Base-by-base conservation (phyloP, 2,888 invertebrate species). In the Dorcus hopei region DNA sequence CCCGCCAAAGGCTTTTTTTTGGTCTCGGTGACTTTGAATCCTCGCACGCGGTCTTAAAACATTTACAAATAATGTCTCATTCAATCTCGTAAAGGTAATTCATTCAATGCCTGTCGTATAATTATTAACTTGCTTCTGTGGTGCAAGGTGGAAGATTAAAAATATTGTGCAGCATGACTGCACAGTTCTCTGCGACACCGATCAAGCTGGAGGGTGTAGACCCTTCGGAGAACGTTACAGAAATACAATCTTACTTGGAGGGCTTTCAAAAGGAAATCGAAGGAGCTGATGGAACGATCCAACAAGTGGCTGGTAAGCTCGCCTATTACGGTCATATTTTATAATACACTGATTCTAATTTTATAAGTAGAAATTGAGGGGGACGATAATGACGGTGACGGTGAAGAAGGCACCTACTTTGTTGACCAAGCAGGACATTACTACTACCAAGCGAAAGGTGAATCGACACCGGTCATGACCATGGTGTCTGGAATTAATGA, bases 261-360 rank as follows among this genome's bases (percentile, higher is more conserved):
- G 88, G 89, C 14, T 91, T 92, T 73, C 90, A 92, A 70, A 91
- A 91, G 72, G 91, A 92, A 77, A 90, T 91, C 64, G 86, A 86
- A 67, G 82, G 82, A 26, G 81, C 81, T 57, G 83, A 82, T 69
- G 78, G 79, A 9, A 77, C 79, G 14, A 70, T 75, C 47, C 75
- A 75, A 62, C 75, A 73, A 67, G 75, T 81, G 41, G 65, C 80
- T 72, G 81, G 82, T 82, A 71, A 68, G 67, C 66, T 53, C 23
- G 8, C 26, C 49, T 43, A 52, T 52, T 33, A 26, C 2, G 33
- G n/a, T 39, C 5, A 50, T 9, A 23, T 26, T 9, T 50, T 16
- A 41, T 11, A n/a, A 43, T 52, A 9, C 5, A 16, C 40, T 40
- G 9, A 53, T 38, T 9, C 11, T 53, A 2, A 3, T 9, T 52